Percentiles rank a stretch among this genome's conserved stretches.
phyloP scores from a whole-genome alignment of 2,113 vertebrate species.

The Callospermophilus lateralis region DNA sequence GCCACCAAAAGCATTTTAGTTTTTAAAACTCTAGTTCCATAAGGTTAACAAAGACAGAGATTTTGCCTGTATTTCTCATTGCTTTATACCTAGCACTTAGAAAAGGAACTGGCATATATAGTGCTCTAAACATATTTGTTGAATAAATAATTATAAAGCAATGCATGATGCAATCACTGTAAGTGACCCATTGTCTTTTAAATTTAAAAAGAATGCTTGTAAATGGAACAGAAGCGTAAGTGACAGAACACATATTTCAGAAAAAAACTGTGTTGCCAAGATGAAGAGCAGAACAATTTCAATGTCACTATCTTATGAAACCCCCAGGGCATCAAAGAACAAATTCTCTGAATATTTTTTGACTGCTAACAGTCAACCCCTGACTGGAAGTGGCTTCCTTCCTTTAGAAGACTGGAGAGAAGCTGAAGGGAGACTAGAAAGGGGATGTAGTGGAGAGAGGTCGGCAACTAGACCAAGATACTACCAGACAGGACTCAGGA shows the following conservation, averaged over 20 bases:
- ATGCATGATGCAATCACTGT: neutral
- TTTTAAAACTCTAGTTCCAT: neutral
- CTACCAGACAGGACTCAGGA: neutral
- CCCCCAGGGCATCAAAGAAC: neutral
- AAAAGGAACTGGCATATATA: neutral
- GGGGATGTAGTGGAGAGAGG: neutral
- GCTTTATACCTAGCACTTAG: neutral
- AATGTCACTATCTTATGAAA: neutral
- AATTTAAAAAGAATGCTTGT: slow-evolving; percentile 9
- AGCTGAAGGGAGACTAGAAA: neutral
- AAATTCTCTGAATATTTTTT: neutral
- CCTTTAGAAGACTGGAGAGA: neutral
- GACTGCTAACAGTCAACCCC: neutral
- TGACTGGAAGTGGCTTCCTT: neutral
- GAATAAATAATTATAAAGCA: slow-evolving; percentile 18
- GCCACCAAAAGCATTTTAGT: too few relatives aligned
- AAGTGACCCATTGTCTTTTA: neutral
- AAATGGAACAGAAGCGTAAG: neutral
- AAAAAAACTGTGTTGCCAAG: neutral
- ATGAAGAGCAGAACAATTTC: neutral
- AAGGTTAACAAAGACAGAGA: neutral
- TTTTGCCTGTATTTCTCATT: neutral
- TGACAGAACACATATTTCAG: slow-evolving; percentile 3
- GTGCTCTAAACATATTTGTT: neutral
- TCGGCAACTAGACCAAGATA: neutral